A percentile compares a stretch with the other conserved stretches of the same genome.
Evolutionary conservation across 1,140 invertebrate species (phyloP).

Genomic region (Lethrus apterus): DNA sequence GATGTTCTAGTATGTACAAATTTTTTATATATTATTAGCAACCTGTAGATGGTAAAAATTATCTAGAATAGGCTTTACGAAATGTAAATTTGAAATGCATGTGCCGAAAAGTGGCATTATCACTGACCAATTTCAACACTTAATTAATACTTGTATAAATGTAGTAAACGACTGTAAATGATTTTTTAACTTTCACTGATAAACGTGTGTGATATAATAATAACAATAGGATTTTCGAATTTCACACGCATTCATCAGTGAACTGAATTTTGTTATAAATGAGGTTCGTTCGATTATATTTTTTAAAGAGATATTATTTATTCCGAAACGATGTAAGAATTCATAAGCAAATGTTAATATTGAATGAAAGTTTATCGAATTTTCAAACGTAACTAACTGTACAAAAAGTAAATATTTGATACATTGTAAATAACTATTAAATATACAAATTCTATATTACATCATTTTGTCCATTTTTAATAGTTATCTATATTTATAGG

Average conservation of each 20-base stretch:
- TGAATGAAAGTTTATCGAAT: constrained; percentile 31
- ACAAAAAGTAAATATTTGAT: constrained; percentile 32
- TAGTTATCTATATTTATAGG: not conserved
- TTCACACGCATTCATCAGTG: not conserved
- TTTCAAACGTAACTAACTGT: constrained; percentile 23
- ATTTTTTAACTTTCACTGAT: constrained; percentile 12
- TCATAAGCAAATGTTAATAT: constrained; percentile 25
- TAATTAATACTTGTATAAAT: constrained; percentile 17
- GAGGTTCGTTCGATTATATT: not conserved
- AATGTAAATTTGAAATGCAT: constrained; percentile 12
- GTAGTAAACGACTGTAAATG: constrained; percentile 9
- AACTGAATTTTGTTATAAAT: no score
- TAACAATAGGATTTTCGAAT: not conserved
- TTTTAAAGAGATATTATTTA: constrained; percentile 2
- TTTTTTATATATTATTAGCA: not conserved
- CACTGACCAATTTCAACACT: constrained; percentile 33
- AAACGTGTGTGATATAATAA: constrained; percentile 11
- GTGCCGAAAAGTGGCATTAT: constrained; percentile 20
- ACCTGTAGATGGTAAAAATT: constrained; percentile 20
- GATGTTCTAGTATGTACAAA: not conserved
- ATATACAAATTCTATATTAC: constrained; percentile 16
- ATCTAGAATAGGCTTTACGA: constrained; percentile 9
- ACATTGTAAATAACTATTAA: constrained; percentile 36
- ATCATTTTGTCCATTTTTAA: constrained; percentile 4
- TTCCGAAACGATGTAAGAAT: not conserved